Conservation (phyloP, 2,113 vertebrate genomes). For the Solenodon paradoxus region DNA sequence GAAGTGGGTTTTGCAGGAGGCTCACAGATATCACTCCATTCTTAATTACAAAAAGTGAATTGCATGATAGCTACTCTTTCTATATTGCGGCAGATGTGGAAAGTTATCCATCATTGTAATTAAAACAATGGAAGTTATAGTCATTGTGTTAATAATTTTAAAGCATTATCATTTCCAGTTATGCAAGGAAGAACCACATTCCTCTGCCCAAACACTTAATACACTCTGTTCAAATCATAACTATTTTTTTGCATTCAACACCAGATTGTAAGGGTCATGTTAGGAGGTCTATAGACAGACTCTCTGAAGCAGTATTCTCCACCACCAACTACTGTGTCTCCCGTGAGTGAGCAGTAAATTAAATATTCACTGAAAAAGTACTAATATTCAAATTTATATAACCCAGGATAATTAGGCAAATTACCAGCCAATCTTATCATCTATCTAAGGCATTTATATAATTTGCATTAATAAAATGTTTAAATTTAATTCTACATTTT, state of each 20-base stretch:
- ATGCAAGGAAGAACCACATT: neutral
- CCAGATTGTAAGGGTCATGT: neutral
- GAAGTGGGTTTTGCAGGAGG: neutral
- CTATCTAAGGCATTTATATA: neutral
- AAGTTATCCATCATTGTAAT: neutral
- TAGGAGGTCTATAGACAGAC: neutral
- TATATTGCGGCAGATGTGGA: neutral
- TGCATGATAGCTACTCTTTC: neutral
- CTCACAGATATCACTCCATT: neutral
- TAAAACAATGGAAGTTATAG: neutral
- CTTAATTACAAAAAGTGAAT: neutral
- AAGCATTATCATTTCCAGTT: neutral
- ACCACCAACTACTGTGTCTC: neutral
- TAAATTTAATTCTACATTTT: neutral
- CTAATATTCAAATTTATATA: neutral
- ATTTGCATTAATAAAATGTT: neutral
- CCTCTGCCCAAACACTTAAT: neutral
- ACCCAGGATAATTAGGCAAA: neutral
- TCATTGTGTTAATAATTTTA: neutral
- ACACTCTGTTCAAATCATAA: neutral
- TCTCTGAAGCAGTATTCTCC: neutral
- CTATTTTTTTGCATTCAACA: neutral
- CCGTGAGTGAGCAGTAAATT: neutral
- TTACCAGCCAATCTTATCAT: neutral
- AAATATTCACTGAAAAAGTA: neutral